Conservation (phyloP, 2,113 vertebrate species). For the Epinephelus cyanopodus region DNA sequence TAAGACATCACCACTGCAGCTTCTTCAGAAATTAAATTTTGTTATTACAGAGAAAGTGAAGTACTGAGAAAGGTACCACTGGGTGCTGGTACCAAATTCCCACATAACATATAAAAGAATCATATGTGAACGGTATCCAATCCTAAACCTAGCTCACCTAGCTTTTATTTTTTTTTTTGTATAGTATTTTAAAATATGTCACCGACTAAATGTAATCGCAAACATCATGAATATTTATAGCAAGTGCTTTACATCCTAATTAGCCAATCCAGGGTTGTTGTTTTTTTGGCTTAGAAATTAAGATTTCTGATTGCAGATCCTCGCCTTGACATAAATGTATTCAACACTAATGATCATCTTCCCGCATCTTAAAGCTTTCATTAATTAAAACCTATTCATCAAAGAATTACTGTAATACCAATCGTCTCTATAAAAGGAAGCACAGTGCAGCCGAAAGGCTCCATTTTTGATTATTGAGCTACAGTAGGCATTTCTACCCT, state of each 20-base stretch:
- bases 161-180: too few species aligned
- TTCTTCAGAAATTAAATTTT: too few species aligned
- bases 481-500: slow-evolving; percentile 60
- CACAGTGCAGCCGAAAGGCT: slow-evolving; percentile 17
- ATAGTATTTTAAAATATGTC: background rate
- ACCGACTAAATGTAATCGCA: background rate
- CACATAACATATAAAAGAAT: too few species aligned
- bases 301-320: background rate
- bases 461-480: slow-evolving; percentile 47
- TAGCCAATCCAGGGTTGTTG: background rate
- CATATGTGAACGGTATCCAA: too few species aligned
- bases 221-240: background rate
- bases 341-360: slow-evolving; percentile 20
- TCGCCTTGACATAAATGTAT: background rate
- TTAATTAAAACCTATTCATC: slow-evolving; percentile 17
- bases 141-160: too few species aligned
- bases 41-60: too few species aligned
- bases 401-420: background rate
- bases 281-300: background rate
- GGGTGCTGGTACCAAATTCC: too few species aligned
- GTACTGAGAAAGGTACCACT: too few species aligned
- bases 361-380: slow-evolving; percentile 14
- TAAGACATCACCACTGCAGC: too few species aligned
- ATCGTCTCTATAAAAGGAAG: background rate
- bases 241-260: slow-evolving; percentile 6